phyloP scores from a whole-genome alignment of 2,888 invertebrate genomes.

The Nomada lathburiana region DNA sequence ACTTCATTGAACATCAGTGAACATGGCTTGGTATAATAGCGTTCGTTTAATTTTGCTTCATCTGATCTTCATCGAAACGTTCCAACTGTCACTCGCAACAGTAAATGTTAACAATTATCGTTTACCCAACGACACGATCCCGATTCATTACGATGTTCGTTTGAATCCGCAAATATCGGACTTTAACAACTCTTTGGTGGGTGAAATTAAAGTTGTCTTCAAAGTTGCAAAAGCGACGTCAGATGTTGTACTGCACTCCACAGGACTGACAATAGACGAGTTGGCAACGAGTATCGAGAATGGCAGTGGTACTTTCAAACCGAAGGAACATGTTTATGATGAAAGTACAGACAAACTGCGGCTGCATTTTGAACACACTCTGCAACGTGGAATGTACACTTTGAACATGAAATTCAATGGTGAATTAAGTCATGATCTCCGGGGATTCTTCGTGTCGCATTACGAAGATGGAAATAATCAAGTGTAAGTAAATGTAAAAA shows the following conservation, averaged over 20 bases:
- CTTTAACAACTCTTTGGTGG: constrained; percentile 83
- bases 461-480: constrained; percentile 78
- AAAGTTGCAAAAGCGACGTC: constrained; percentile 51
- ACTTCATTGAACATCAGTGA: too few relatives aligned
- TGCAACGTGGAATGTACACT: constrained; percentile 85
- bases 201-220: constrained; percentile 58
- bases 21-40: too few relatives aligned
- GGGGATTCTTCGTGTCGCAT: constrained; percentile 87
- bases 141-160: constrained; percentile 85
- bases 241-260: constrained; percentile 38
- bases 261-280: constrained; percentile 33
- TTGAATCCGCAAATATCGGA: constrained; percentile 76
- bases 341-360: constrained; percentile 45
- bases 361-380: constrained; percentile 47
- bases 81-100: too few relatives aligned
- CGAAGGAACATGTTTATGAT: constrained; percentile 41
- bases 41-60: not conserved
- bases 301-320: constrained; percentile 19
- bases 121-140: constrained; percentile 85
- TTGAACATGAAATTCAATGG: constrained; percentile 87
- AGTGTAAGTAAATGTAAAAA: constrained; percentile 70
- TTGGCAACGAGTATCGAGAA: constrained; percentile 35
- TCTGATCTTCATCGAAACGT: not conserved
- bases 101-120: constrained; percentile 72
- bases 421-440: constrained; percentile 86